These are phyloP conservation scores for Diplolepis rosae DNA, from an alignment of 2,888 invertebrate genomes.

Conservation along the genomic window DNA sequence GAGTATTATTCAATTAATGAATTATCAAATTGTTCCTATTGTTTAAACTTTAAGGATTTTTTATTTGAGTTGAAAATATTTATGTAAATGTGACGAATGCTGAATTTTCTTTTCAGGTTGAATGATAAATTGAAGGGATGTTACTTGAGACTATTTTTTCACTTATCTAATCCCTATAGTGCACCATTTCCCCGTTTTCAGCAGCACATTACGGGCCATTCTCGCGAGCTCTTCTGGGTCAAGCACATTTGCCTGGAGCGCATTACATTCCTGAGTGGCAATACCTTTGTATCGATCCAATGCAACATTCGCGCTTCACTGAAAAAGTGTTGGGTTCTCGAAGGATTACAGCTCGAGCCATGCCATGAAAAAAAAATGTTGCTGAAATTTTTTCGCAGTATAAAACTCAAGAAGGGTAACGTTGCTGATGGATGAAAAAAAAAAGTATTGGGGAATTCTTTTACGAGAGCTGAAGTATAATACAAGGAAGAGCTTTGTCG, in stretches of 20 bases:
- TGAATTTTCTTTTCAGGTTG: neutral
- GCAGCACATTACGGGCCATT: conserved; percentile 47
- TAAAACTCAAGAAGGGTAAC: neutral
- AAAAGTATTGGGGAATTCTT: conserved; percentile 27
- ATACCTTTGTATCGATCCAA: conserved; percentile 57
- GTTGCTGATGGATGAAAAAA: conserved; percentile 17
- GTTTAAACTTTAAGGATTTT: no score
- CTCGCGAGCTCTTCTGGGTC: conserved; percentile 52
- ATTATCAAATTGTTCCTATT: no score
- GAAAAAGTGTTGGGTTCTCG: conserved; percentile 27
- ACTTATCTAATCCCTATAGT: conserved; percentile 45
- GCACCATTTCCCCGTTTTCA: conserved; percentile 50
- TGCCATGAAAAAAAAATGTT: conserved; percentile 24
- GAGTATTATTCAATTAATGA: no score
- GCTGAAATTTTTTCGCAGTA: conserved; percentile 21
- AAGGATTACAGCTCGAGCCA: conserved; percentile 22
- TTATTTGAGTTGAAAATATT: no score
- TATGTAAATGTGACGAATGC: no score
- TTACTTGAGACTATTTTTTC: conserved; percentile 42
- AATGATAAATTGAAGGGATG: conserved; percentile 11
- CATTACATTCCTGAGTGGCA: conserved; percentile 59
- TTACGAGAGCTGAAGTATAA: neutral
- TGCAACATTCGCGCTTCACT: conserved; percentile 35
- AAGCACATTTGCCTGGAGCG: conserved; percentile 55
- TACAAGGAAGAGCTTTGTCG: neutral